Evolutionary conservation across 2,797 vertebrate genomes (phyloP).

Genomic region (Sebastes trivittatus): DNA sequence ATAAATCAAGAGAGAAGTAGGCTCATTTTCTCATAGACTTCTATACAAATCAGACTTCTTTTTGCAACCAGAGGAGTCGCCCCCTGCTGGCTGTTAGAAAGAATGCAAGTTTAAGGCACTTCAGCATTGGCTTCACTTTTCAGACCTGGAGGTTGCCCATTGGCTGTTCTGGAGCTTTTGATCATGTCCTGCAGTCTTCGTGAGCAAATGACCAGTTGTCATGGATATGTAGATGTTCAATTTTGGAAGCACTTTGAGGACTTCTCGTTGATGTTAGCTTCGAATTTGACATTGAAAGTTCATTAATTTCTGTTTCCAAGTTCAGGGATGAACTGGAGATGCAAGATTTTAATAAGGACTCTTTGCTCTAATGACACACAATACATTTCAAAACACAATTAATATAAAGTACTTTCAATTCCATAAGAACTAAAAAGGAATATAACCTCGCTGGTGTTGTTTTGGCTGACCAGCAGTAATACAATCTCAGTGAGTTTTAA

Average conservation of each 20-base stretch:
- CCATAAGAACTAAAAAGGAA: not conserved
- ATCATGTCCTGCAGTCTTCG: not conserved
- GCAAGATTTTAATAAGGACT: not conserved
- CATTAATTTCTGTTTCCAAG: not conserved
- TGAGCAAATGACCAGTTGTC: not conserved
- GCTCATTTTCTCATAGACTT: too few relatives aligned
- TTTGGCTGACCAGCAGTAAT: not conserved
- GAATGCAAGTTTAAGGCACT: too few relatives aligned
- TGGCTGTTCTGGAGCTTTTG: not conserved
- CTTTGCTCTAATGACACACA: not conserved
- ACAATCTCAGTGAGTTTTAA: not conserved
- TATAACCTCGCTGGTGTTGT: not conserved
- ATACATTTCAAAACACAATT: not conserved
- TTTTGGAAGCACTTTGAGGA: not conserved
- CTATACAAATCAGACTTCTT: too few relatives aligned
- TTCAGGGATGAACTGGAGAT: not conserved
- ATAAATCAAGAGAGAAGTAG: too few relatives aligned
- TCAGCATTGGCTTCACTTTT: too few relatives aligned
- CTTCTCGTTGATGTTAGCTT: not conserved
- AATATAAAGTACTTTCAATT: not conserved
- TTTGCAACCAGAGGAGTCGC: too few relatives aligned
- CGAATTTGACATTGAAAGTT: not conserved
- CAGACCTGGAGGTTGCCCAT: too few relatives aligned
- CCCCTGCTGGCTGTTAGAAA: too few relatives aligned
- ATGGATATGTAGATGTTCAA: not conserved